Evolutionary conservation across 2,797 vertebrate species (phyloP), one percentile per base, ranked within the genome.

Genomic region (Sphenopsis melanotis): DNA sequence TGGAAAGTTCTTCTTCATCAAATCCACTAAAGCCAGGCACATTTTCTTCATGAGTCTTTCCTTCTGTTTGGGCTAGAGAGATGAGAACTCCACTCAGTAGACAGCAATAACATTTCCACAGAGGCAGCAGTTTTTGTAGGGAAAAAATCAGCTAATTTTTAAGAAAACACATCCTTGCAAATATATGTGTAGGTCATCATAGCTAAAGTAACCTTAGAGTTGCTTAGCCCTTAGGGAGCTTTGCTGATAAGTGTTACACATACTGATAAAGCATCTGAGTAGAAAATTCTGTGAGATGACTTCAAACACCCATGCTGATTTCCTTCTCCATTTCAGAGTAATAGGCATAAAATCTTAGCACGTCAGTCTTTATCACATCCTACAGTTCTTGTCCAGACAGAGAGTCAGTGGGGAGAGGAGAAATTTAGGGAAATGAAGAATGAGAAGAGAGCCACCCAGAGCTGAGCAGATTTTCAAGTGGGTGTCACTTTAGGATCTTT

Each of bases 131-230:
- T 12, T 90, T 90, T 49, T 84, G 8, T 52, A n/a, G 19, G 41
- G n/a, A 82, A 81, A 72, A 15, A 60, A 59, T 18, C 69, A 84
- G 72, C 21, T 57, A 46, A 44, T 59, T 87, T 86, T 79, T 59
- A 89, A 68, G 82, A 68, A 87, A 94, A 55, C 32, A 30, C 30
- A 55, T 39, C 39, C 50, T 75, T 90, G 66, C 16, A 79, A 81
- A 89, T 37, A 8, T 42, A 61, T 26, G 3, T 29, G 7, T 69
- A 69, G 36, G 29, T 76, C 46, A 61, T 42, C 59, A n/a, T 8
- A 55, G 47, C 36, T 55, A 30, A 82, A 82, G 47, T 41, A 70
- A 79, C 44, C 53, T 64, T 46, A n/a, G 20, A 57, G 20, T 19
- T 78, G 37, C 29, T 57, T 53, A 44, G 11, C 36, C 42, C 22